Evolutionary conservation across 1,140 invertebrate genomes (phyloP).

Genomic region (Drosophila triauraria): DNA sequence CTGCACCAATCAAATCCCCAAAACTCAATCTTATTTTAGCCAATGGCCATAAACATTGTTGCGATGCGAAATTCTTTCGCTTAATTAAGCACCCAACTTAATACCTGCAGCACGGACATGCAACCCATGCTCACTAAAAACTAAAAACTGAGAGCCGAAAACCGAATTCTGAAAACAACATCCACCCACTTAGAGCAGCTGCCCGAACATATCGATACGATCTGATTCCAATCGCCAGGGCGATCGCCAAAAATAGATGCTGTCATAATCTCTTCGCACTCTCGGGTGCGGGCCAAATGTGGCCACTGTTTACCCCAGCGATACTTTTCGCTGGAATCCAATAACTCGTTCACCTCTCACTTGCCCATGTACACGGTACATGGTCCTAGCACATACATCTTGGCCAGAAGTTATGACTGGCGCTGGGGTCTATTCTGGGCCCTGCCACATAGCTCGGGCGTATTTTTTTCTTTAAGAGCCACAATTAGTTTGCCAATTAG

Average conservation of each 20-base stretch:
- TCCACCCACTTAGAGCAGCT: conserved; percentile 41
- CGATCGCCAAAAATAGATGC: conserved; percentile 66
- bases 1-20: conserved; percentile 55
- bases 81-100: conserved; percentile 75
- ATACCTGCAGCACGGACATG: conserved; percentile 57
- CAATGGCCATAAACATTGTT: conserved; percentile 48
- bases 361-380: conserved; percentile 1
- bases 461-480: conserved; percentile 30
- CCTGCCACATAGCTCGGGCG: conserved; percentile 38
- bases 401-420: conserved; percentile 22
- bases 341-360: conserved; percentile 39
- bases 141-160: conserved; percentile 17
- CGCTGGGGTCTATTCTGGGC: conserved; percentile 40
- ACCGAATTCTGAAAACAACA: conserved; percentile 29
- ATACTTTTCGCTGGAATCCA: conserved; percentile 50
- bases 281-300: conserved; percentile 36
- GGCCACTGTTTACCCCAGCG: conserved; percentile 25
- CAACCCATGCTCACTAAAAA: conserved; percentile 44
- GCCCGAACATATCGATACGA: conserved; percentile 52
- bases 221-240: conserved; percentile 43
- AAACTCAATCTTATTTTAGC: conserved; percentile 45
- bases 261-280: conserved; percentile 66
- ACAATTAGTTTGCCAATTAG: conserved; percentile 78
- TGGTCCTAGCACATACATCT: conserved; percentile 1
- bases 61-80: conserved; percentile 52